These are phyloP conservation scores for Caretta caretta DNA, from an alignment of 2,113 vertebrate species.

Conservation along the genomic window DNA sequence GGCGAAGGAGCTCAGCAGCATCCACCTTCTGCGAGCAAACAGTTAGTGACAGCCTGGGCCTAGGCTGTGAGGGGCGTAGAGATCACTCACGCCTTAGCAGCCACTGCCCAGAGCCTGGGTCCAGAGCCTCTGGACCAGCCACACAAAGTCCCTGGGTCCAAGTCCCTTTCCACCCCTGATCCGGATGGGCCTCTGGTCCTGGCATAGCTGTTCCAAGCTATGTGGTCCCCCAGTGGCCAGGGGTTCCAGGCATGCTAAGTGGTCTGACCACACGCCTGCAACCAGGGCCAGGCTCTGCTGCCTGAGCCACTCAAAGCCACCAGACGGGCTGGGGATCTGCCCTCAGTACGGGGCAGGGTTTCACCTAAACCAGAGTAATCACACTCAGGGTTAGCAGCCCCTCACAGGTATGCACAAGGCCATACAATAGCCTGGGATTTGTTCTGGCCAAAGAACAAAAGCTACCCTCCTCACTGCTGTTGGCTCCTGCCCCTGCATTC, in stretches of 20 bases:
- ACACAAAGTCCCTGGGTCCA: background rate
- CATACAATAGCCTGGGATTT: background rate
- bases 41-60: background rate
- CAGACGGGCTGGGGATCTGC: background rate
- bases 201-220: background rate
- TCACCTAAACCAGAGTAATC: background rate
- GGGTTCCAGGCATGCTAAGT: background rate
- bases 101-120: background rate
- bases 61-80: accelerated
- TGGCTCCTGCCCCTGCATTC: background rate
- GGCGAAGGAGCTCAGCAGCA: conserved; percentile 88
- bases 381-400: background rate
- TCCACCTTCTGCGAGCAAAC: conserved; percentile 83
- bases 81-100: accelerated
- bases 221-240: background rate
- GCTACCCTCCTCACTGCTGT: background rate
- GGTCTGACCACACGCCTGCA: background rate
- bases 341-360: background rate
- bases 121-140: background rate
- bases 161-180: background rate
- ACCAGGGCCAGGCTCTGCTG: background rate
- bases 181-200: background rate
- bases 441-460: background rate
- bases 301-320: background rate
- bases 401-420: background rate